phyloP scores from a whole-genome alignment of 2,888 invertebrate species.

The Dicycla oo region DNA sequence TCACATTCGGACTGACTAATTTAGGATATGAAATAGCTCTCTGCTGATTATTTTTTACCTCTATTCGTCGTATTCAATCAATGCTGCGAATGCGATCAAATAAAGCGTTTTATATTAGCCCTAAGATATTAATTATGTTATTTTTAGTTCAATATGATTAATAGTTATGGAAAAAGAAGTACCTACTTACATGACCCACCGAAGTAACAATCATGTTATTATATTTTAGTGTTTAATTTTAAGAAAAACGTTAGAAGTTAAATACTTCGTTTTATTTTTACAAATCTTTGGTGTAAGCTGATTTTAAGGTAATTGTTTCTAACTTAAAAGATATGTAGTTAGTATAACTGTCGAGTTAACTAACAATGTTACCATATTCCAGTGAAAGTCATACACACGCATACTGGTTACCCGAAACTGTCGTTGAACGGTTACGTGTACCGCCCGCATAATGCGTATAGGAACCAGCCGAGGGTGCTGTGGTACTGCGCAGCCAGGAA shows the following conservation, averaged over 20 bases:
- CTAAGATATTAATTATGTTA: constrained; percentile 10
- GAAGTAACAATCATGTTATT: constrained; percentile 16
- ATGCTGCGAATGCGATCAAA: constrained; percentile 24
- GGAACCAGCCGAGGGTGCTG: constrained; percentile 82
- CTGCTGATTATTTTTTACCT: constrained; percentile 9
- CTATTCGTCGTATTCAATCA: background rate
- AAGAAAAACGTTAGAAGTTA: constrained; percentile 6
- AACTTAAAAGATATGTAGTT: constrained; percentile 20
- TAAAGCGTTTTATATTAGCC: constrained; percentile 3
- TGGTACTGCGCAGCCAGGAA: constrained; percentile 86
- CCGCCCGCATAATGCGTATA: constrained; percentile 86
- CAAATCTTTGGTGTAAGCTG: constrained; percentile 42
- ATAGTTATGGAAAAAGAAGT: background rate
- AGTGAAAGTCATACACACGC: constrained; percentile 81
- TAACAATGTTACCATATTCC: constrained; percentile 70
- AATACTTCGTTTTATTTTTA: constrained; percentile 41
- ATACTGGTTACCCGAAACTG: constrained; percentile 85
- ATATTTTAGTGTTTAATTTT: constrained; percentile 25
- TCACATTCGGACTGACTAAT: background rate
- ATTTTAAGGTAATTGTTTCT: constrained; percentile 60
- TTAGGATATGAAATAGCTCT: constrained; percentile 15
- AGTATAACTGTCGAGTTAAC: constrained; percentile 41
- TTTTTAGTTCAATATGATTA: constrained; percentile 2
- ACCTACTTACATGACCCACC: constrained; percentile 54
- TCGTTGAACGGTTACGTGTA: constrained; percentile 81